phyloP scores from a whole-genome alignment of 2,113 vertebrate species.

The Perca schrenkii region DNA sequence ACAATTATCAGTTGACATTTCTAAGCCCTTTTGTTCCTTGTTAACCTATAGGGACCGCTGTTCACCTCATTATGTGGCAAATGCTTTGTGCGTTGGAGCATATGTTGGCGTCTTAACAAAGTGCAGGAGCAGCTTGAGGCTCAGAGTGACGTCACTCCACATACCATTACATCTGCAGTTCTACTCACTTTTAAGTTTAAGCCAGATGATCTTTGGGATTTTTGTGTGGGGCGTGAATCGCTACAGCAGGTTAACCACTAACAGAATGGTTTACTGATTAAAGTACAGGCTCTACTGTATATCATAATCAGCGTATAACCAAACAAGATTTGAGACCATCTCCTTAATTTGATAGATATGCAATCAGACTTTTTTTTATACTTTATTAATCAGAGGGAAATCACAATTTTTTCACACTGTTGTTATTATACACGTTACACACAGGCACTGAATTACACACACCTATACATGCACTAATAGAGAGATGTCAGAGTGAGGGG shows the following conservation, averaged over 20 bases:
- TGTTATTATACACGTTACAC: no score
- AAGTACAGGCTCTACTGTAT: not conserved
- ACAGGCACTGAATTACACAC: no score
- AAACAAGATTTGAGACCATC: no score
- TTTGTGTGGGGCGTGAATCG: not conserved
- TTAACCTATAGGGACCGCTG: not conserved
- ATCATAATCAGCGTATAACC: not conserved
- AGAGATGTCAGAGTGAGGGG: no score
- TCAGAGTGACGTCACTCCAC: slow-evolving; percentile 58
- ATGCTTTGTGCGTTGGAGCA: slow-evolving; percentile 20
- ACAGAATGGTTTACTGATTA: slow-evolving; percentile 10
- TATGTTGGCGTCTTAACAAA: slow-evolving; percentile 40
- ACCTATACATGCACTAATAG: no score
- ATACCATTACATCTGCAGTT: slow-evolving; percentile 55
- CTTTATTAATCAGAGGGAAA: no score
- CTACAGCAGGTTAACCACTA: not conserved
- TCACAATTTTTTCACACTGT: no score
- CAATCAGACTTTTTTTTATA: no score
- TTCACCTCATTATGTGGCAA: slow-evolving; percentile 21
- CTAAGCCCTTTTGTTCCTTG: not conserved
- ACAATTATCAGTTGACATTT: not conserved
- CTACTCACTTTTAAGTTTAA: slow-evolving; percentile 16
- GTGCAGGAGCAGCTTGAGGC: slow-evolving; percentile 37
- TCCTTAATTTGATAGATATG: not conserved
- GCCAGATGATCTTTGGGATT: slow-evolving; percentile 6